Evolutionary conservation across 92 coral and sea anemone species (phyloP).

Genomic region (Montipora capitata): DNA sequence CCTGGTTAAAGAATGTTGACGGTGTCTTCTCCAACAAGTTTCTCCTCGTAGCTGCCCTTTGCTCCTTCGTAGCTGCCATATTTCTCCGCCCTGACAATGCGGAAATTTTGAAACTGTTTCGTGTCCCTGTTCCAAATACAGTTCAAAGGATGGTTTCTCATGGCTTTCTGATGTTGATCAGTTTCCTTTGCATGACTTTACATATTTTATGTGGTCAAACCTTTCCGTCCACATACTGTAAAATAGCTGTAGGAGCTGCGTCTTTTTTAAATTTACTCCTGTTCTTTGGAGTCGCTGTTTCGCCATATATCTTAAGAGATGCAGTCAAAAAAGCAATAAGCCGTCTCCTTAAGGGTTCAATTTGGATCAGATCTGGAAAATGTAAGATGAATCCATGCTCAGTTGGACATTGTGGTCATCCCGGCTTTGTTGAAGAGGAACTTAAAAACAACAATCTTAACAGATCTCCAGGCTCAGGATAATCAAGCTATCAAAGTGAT

Average conservation of each 20-base stretch:
- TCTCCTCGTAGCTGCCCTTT: not conserved
- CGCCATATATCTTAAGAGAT: not conserved
- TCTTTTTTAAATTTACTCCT: not conserved
- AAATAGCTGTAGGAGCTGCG: not conserved
- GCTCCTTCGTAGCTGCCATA: slow-evolving; percentile 56
- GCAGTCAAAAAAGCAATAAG: too few species aligned
- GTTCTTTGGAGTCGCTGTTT: not conserved
- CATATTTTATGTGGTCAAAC: not conserved
- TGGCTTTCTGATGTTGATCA: slow-evolving; percentile 33
- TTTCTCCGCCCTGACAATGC: slow-evolving; percentile 73
- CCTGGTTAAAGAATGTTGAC: slow-evolving; percentile 12
- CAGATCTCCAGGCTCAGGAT: too few species aligned
- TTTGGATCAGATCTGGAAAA: too few species aligned
- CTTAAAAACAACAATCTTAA: too few species aligned
- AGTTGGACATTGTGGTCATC: too few species aligned
- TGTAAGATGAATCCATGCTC: too few species aligned
- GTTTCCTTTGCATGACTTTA: too few species aligned
- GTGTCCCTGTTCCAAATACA: slow-evolving; percentile 48
- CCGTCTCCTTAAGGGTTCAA: too few species aligned
- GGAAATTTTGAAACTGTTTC: slow-evolving; percentile 36
- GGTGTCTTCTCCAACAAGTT: slow-evolving; percentile 3
- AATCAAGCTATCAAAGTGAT: too few species aligned
- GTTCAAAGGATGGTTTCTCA: slow-evolving; percentile 31
- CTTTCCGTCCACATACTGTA: not conserved
- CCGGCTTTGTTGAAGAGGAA: too few species aligned